A percentile compares a stretch with the other conserved stretches of the same genome.
These are phyloP conservation scores for Siniperca scherzeri DNA, from an alignment of 2,797 vertebrate species.

Conservation along the genomic window DNA sequence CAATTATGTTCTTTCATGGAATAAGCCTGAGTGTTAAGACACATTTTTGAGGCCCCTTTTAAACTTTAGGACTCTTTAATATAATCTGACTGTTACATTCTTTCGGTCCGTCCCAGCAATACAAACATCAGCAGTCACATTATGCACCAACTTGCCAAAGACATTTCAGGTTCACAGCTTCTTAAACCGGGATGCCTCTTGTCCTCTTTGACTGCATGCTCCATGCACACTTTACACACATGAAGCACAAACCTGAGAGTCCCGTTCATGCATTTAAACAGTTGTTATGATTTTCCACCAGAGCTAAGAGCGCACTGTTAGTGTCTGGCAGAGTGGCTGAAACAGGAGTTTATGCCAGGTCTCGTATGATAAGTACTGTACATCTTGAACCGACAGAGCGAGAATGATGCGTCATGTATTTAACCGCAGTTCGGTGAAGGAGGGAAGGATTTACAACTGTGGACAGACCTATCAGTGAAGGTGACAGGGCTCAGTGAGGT, in stretches of 20 bases:
- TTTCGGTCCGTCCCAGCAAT: background rate
- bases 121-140: slow-evolving; percentile 9
- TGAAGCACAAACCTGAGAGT: slow-evolving; percentile 36
- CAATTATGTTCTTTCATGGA: background rate
- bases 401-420: slow-evolving; percentile 48
- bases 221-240: slow-evolving; percentile 63
- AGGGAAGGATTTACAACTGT: slow-evolving; percentile 22
- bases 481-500: background rate
- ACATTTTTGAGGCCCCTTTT: background rate
- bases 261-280: slow-evolving; percentile 45
- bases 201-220: slow-evolving; percentile 60
- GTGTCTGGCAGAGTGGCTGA: background rate
- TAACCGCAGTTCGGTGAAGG: slow-evolving; percentile 50
- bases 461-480: slow-evolving; percentile 7
- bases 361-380: background rate
- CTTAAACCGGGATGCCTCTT: slow-evolving; percentile 2
- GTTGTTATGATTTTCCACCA: background rate
- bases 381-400: slow-evolving; percentile 16
- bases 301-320: background rate
- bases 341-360: background rate
- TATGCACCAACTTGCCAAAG: slow-evolving; percentile 24
- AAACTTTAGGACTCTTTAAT: background rate
- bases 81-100: background rate
- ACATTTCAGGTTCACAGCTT: slow-evolving; percentile 1
- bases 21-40: background rate